Conservation (phyloP, 2,113 vertebrate species). For the Prunella fulvescens region DNA sequence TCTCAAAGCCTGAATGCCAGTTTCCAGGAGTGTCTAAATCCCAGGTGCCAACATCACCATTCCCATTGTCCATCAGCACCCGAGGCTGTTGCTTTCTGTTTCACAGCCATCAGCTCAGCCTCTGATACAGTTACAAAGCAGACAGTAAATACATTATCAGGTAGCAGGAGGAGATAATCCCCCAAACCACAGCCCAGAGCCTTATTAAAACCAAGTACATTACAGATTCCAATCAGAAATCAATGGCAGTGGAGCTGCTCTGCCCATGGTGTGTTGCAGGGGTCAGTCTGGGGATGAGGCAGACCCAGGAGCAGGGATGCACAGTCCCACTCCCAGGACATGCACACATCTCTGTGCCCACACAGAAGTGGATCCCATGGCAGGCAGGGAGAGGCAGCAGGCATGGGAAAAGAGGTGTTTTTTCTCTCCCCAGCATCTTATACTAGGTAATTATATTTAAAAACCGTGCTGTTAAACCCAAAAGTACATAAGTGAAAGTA, state of each 20-base stretch:
- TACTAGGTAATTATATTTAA: background rate
- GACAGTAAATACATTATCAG: accelerated
- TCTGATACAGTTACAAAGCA: background rate
- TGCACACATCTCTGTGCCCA: accelerated
- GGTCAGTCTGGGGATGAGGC: background rate
- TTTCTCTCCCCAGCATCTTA: background rate
- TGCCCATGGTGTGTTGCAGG: accelerated
- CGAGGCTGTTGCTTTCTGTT: accelerated
- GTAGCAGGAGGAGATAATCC: background rate
- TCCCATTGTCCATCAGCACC: background rate
- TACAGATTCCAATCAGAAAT: background rate
- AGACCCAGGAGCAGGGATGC: background rate
- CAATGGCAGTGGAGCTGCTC: accelerated
- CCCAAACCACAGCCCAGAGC: background rate
- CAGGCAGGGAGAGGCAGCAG: background rate
- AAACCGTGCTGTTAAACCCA: background rate
- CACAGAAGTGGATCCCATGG: accelerated
- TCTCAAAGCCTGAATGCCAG: accelerated
- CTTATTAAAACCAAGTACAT: background rate
- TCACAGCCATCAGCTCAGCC: background rate
- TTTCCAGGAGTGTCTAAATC: background rate
- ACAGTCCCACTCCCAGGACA: background rate
- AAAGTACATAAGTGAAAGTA: background rate
- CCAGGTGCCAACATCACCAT: background rate
- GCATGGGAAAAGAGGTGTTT: background rate